Evolutionary conservation across 2,113 vertebrate genomes (phyloP).

Genomic region (Emydura subglobosa): DNA sequence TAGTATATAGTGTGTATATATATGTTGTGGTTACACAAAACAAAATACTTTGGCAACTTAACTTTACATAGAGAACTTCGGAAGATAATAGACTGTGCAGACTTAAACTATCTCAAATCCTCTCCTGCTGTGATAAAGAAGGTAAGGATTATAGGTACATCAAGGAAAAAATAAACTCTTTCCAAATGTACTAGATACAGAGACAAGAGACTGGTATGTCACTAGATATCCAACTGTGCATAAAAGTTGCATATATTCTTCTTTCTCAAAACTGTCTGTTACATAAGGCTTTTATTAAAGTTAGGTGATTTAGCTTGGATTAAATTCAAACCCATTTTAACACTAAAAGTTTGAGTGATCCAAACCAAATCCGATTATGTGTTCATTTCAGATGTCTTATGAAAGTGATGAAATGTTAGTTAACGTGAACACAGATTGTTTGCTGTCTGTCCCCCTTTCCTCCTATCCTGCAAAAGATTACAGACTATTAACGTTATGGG

Average conservation of each 20-base stretch:
- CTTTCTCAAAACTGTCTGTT: neutral
- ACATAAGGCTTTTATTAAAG: neutral
- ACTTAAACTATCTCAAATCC: neutral
- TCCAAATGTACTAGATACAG: neutral
- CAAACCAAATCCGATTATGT: neutral
- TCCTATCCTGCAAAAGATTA: neutral
- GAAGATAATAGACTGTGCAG: neutral
- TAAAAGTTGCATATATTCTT: neutral
- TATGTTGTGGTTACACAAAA: neutral
- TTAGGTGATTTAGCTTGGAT: neutral
- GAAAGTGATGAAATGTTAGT: neutral
- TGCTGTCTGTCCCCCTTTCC: neutral
- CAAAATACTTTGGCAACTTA: neutral
- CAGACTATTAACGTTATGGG: neutral
- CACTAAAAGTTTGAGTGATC: neutral
- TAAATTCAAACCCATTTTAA: neutral
- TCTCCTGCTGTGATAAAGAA: neutral
- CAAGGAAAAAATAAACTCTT: neutral
- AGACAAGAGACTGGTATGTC: neutral
- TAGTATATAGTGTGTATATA: neutral
- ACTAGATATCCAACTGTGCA: neutral
- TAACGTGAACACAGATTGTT: neutral
- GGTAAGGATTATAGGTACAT: neutral
- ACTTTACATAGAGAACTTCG: neutral
- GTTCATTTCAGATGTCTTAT: neutral